Percentiles rank a stretch among this genome's conserved stretches.
Evolutionary conservation across 2,888 invertebrate species (phyloP).

Genomic region (Caenorhabditis sp.): DNA sequence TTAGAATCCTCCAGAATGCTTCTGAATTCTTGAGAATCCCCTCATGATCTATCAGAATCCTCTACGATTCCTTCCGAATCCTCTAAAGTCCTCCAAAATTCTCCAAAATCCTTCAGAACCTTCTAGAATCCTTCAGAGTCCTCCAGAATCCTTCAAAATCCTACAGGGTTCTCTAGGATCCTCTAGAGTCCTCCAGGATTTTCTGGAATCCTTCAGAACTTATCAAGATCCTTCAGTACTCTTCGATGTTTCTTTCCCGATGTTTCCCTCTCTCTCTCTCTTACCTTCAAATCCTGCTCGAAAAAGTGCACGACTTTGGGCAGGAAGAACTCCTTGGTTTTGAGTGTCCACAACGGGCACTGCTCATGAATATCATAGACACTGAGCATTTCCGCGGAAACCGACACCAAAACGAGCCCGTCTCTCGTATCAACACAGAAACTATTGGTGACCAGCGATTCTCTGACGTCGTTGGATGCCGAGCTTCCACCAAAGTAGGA

Average conservation of each 20-base stretch:
- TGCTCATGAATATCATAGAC: conserved; percentile 43
- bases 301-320: conserved; percentile 20
- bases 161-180: background rate
- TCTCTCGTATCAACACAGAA: conserved; percentile 24
- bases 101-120: too few species aligned
- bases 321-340: conserved; percentile 50
- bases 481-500: conserved; percentile 44
- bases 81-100: too few species aligned
- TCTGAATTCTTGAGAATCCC: too few species aligned
- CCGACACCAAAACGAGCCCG: conserved; percentile 20
- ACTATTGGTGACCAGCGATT: conserved; percentile 44
- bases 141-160: too few species aligned
- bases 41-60: too few species aligned
- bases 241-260: background rate
- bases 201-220: too few species aligned
- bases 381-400: conserved; percentile 39
- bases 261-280: background rate
- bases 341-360: conserved; percentile 47
- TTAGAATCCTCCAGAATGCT: too few species aligned
- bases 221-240: too few species aligned
- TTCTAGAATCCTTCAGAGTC: too few species aligned
- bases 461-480: conserved; percentile 21
- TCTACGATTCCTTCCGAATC: too few species aligned
- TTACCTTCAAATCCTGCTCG: conserved; percentile 27
- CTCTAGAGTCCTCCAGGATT: too few species aligned